Evolutionary conservation across 1,140 invertebrate genomes (phyloP).

Genomic region (Pemphigus obesinymphae): DNA sequence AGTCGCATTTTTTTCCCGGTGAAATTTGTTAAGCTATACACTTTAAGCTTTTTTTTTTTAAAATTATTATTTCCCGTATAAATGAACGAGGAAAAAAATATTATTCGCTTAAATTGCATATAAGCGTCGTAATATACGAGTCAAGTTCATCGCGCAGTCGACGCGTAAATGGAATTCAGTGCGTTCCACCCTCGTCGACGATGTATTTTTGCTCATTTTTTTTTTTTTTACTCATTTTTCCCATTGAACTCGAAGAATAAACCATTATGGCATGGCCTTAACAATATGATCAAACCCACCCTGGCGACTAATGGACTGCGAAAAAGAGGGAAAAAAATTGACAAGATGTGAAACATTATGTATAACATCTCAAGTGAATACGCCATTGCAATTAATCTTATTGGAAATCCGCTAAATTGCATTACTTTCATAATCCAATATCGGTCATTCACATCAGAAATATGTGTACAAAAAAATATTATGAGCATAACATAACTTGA

Average conservation of each 20-base stretch:
- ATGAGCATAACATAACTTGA: no score
- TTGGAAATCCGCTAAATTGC: not conserved
- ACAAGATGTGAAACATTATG: constrained; percentile 1
- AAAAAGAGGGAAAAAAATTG: not conserved
- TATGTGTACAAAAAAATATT: no score
- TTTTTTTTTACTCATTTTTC: not conserved
- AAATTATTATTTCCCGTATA: no score
- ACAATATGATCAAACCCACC: not conserved
- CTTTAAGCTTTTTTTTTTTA: no score
- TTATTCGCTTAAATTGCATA: not conserved
- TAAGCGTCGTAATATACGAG: not conserved
- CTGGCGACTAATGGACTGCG: not conserved
- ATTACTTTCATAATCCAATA: constrained; percentile 1
- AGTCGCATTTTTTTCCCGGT: no score
- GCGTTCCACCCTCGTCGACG: not conserved
- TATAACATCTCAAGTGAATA: constrained; percentile 1
- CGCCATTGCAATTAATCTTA: constrained; percentile 3
- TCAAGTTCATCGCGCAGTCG: not conserved
- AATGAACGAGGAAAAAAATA: no score
- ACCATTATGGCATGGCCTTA: not conserved
- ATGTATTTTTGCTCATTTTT: no score
- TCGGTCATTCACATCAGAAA: not conserved
- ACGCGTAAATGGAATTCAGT: not conserved
- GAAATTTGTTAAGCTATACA: no score
- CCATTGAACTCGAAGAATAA: not conserved